These are phyloP conservation scores for Australoheros facetus DNA, from an alignment of 2,797 vertebrate genomes.

Conservation along the genomic window DNA sequence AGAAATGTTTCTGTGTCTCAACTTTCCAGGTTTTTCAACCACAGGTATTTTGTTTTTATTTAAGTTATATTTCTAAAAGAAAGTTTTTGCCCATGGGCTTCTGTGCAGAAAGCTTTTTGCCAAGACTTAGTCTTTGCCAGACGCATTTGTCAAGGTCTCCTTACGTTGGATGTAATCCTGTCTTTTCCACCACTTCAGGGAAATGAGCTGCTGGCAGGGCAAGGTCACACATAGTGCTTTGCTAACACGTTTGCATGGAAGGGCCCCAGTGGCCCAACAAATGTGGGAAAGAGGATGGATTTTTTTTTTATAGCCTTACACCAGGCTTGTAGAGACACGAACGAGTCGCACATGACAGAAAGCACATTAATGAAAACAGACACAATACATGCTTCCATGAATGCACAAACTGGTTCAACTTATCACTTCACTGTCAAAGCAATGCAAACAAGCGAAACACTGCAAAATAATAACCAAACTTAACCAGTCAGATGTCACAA, in stretches of 20 bases:
- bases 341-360: constrained; percentile 19
- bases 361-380: constrained; percentile 1
- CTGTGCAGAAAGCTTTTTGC: constrained; percentile 24
- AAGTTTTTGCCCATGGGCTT: background rate
- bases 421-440: background rate
- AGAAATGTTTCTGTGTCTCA: background rate
- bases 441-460: background rate
- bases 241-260: constrained; percentile 73
- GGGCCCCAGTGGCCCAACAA: constrained; percentile 33
- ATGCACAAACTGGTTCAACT: background rate
- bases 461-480: background rate
- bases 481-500: background rate
- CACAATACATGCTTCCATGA: background rate
- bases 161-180: constrained; percentile 56
- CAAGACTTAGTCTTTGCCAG: constrained; percentile 12
- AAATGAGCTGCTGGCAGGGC: constrained; percentile 73
- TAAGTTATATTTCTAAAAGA: background rate
- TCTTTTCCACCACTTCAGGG: constrained; percentile 65
- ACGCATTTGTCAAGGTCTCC: constrained; percentile 59
- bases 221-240: constrained; percentile 71
- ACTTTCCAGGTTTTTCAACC: background rate
- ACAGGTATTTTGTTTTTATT: background rate
- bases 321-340: constrained; percentile 1
- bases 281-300: constrained; percentile 36
- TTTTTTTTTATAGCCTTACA: background rate